Conservation (phyloP, 37 sponge, comb jelly and placozoan genomes). For the Ephydatia muelleri region DNA sequence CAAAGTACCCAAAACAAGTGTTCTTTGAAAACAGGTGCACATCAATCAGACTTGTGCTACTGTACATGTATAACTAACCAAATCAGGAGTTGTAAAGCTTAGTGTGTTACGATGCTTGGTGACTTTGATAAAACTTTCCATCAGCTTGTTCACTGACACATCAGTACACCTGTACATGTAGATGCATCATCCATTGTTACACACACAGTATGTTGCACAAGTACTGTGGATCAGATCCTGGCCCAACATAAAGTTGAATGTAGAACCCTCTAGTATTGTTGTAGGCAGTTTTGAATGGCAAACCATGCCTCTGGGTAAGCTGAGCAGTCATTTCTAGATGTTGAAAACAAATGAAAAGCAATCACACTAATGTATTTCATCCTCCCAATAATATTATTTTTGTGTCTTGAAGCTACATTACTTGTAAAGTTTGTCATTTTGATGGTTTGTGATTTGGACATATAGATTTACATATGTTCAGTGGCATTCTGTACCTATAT, state of each 20-base stretch:
- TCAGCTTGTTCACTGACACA: constrained; percentile 37
- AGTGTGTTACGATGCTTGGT: constrained; percentile 71
- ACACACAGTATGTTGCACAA: background rate
- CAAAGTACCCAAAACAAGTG: too few relatives aligned
- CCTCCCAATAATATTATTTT: too few relatives aligned
- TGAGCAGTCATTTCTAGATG: constrained; percentile 57
- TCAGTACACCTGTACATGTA: background rate
- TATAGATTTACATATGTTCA: too few relatives aligned
- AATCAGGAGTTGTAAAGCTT: constrained; percentile 86
- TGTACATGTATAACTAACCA: constrained; percentile 66
- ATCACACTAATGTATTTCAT: too few relatives aligned
- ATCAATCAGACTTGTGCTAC: too few relatives aligned
- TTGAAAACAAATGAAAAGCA: background rate
- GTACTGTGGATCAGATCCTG: constrained; percentile 28
- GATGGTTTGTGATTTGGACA: too few relatives aligned
- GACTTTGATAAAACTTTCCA: constrained; percentile 80
- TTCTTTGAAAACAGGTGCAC: background rate
- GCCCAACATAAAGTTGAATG: constrained; percentile 79
- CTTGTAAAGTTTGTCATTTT: too few relatives aligned
- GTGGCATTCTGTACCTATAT: too few relatives aligned
- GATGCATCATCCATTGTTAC: too few relatives aligned
- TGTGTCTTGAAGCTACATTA: too few relatives aligned
- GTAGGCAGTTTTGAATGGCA: constrained; percentile 83
- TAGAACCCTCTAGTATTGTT: constrained; percentile 88
- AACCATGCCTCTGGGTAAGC: constrained; percentile 62